Base-by-base conservation (phyloP, 2,888 invertebrate species). In the Adineta ricciae region DNA sequence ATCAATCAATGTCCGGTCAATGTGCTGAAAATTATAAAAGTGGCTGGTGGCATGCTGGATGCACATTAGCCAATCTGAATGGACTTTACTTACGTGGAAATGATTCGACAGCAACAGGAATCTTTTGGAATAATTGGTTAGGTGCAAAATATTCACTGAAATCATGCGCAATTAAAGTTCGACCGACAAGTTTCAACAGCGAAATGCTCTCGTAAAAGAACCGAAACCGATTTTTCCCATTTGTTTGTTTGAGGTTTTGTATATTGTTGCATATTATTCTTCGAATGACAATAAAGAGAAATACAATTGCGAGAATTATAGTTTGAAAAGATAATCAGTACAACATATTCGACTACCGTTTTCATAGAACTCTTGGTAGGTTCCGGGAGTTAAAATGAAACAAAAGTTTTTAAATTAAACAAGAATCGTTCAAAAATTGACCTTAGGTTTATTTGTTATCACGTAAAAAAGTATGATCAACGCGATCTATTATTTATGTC, bases 1-100 rank as follows among this genome's bases (percentile, higher is more conserved):
- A 97, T 64, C 7, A 2, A 32, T 64, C 64, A 64, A 32, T 16
- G 16, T 32, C 64, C 2, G 21, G 21, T 21, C 64, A 64, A 64
- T 64, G 64, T 64, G 84, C 84, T 41, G 73, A 84, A 56, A 82
- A 82, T 38, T 84, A 38, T 82, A 38, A 46, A 41, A 82, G 82
- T n/a, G 84, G 84, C 21, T 90, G 90, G 90, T 90, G 90, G 90
- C 90, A 89, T 87, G 88, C 88, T 83, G 89, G 88, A 86, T 90
- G 90, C 86, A 90, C 89, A 86, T 89, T 89, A 86, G 88, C 89
- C 24, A 89, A 90, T 87, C 87, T 90, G n/a, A 90, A 90, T 86
- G 90, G 90, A 64, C 87, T 88, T 83, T 90, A 89, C 86, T 89
- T 64, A 64, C n/a, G 64, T 32, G 64, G 64, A 32, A 64, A 64